Evolutionary conservation across 2,888 invertebrate species (phyloP).

Genomic region (Tenthredo scrophulariae): DNA sequence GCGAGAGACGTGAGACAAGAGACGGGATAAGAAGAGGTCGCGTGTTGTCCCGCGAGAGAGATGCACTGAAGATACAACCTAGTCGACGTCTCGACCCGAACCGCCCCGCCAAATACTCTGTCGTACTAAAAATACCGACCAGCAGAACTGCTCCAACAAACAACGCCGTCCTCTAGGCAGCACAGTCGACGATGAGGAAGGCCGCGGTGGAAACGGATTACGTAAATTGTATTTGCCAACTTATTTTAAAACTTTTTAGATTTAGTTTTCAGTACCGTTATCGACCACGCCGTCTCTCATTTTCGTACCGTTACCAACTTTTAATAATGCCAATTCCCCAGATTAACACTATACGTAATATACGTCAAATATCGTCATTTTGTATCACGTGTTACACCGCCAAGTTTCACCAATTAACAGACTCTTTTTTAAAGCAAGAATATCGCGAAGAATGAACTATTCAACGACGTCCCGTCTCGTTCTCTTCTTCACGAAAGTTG

Average conservation of each 20-base stretch:
- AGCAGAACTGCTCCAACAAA: slow-evolving; percentile 69
- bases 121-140: slow-evolving; percentile 75
- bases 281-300: neutral
- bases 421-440: neutral
- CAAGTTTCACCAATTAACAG: neutral
- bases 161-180: slow-evolving; percentile 65
- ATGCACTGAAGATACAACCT: slow-evolving; percentile 67
- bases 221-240: slow-evolving; percentile 66
- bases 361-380: neutral
- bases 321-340: neutral
- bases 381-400: neutral
- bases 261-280: neutral
- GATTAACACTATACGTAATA: neutral
- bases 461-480: neutral
- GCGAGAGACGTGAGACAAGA: slow-evolving; percentile 58
- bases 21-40: slow-evolving; percentile 28
- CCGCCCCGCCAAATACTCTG: slow-evolving; percentile 76
- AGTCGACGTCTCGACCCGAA: slow-evolving; percentile 60
- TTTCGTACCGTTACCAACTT: neutral
- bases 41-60: slow-evolving; percentile 61
- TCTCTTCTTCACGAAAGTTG: neutral
- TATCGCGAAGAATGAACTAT: neutral
- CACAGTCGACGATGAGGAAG: slow-evolving; percentile 54
- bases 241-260: slow-evolving; percentile 42
- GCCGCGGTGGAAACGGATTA: slow-evolving; percentile 63